Evolutionary conservation across 2,888 invertebrate species (phyloP).

Genomic region (Scrobipalpa costella): DNA sequence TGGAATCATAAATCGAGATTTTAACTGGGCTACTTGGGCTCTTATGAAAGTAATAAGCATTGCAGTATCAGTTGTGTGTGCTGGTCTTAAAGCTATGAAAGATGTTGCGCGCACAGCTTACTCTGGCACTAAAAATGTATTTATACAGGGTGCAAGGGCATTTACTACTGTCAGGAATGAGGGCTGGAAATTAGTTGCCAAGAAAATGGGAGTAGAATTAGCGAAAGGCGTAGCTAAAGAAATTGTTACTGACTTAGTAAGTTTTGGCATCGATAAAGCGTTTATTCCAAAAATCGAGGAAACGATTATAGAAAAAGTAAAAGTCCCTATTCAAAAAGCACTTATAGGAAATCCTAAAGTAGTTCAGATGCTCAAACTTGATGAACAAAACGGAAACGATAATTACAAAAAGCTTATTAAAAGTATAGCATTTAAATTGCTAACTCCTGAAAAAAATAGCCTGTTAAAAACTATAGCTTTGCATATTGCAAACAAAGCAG

Average conservation of each 20-base stretch:
- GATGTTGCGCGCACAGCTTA: slow-evolving; percentile 30
- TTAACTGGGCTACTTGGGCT: slow-evolving; percentile 32
- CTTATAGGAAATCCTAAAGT: slow-evolving; percentile 27
- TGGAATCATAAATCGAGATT: slow-evolving; percentile 32
- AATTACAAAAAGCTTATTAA: slow-evolving; percentile 23
- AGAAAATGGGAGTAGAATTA: slow-evolving; percentile 30
- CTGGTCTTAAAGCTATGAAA: slow-evolving; percentile 32
- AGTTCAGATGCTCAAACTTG: slow-evolving; percentile 28
- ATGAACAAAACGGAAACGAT: slow-evolving; percentile 29
- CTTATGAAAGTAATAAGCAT: slow-evolving; percentile 32
- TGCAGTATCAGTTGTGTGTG: slow-evolving; percentile 28
- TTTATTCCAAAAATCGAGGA: slow-evolving; percentile 30
- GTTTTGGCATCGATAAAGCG: slow-evolving; percentile 30
- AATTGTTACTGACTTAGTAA: slow-evolving; percentile 29
- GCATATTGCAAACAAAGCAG: background rate
- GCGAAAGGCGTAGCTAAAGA: slow-evolving; percentile 32
- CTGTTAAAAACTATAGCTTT: background rate
- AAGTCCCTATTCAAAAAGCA: slow-evolving; percentile 27
- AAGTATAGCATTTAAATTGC: background rate
- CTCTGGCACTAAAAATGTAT: slow-evolving; percentile 28
- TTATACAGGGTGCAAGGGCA: slow-evolving; percentile 25
- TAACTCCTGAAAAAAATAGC: background rate
- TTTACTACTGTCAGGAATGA: slow-evolving; percentile 26
- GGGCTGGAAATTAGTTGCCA: slow-evolving; percentile 31
- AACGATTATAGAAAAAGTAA: slow-evolving; percentile 29